These are phyloP conservation scores for Mycalesis mineus DNA, from an alignment of 2,888 invertebrate genomes.

Conservation along the genomic window DNA sequence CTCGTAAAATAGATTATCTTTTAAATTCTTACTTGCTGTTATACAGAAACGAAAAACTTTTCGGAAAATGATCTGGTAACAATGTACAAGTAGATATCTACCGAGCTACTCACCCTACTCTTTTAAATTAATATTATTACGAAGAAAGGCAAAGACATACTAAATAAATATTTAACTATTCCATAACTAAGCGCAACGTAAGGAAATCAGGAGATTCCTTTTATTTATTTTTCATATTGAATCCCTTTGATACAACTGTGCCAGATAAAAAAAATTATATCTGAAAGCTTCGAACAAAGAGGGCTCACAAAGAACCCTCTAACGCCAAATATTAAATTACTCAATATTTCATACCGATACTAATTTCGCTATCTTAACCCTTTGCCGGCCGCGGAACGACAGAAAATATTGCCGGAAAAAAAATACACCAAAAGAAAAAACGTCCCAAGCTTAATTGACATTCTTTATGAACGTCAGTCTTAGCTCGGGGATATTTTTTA, in stretches of 20 bases:
- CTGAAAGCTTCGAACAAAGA: conserved; percentile 38
- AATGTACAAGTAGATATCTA: too few relatives aligned
- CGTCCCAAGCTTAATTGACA: conserved; percentile 75
- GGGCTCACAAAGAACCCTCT: conserved; percentile 31
- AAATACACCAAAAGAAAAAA: conserved; percentile 50
- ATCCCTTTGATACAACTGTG: conserved; percentile 36
- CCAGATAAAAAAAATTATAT: conserved; percentile 40
- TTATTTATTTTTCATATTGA: neutral
- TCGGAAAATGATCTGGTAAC: too few relatives aligned
- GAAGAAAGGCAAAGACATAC: too few relatives aligned
- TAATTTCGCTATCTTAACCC: conserved; percentile 78
- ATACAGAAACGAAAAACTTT: too few relatives aligned
- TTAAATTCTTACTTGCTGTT: too few relatives aligned
- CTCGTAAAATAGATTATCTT: too few relatives aligned
- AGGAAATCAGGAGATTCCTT: neutral
- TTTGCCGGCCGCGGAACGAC: conserved; percentile 68
- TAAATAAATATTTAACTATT: too few relatives aligned
- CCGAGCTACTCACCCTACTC: too few relatives aligned
- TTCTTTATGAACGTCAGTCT: conserved; percentile 79
- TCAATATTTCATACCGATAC: conserved; percentile 78
- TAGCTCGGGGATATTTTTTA: conserved; percentile 78
- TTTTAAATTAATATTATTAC: too few relatives aligned
- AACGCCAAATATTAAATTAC: conserved; percentile 73
- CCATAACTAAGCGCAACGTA: neutral
- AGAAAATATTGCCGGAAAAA: conserved; percentile 54